phyloP scores from a whole-genome alignment of 2,888 invertebrate genomes.

The Ctena decussata region DNA sequence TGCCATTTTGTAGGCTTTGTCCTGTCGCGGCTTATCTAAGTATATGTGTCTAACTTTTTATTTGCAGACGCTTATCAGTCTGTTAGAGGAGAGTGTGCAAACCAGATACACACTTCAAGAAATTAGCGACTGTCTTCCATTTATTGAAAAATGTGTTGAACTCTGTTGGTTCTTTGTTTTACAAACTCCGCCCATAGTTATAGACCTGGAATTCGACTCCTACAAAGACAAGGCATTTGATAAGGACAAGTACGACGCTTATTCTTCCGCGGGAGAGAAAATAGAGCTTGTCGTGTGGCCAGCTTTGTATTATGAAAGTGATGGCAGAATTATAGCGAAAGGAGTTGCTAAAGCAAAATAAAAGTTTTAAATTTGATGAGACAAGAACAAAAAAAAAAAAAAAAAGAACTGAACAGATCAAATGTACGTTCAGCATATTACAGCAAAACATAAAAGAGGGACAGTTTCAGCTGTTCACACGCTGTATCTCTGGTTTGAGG shows the following conservation, averaged over 20 bases:
- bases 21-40: too few species aligned
- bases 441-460: too few species aligned
- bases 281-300: constrained; percentile 58
- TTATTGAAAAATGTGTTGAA: constrained; percentile 57
- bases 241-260: constrained; percentile 48
- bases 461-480: too few species aligned
- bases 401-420: too few species aligned
- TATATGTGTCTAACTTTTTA: background rate
- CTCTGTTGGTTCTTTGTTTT: constrained; percentile 52
- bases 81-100: constrained; percentile 36
- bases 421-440: too few species aligned
- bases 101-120: constrained; percentile 46
- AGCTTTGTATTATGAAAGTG: constrained; percentile 30
- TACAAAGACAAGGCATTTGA: constrained; percentile 42
- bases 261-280: constrained; percentile 40
- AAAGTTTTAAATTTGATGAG: too few species aligned
- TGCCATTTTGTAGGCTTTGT: too few species aligned
- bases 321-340: constrained; percentile 36
- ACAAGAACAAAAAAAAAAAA: too few species aligned
- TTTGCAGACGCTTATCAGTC: constrained; percentile 50
- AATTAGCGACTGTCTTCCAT: constrained; percentile 49
- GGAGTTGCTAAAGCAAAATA: constrained; percentile 45
- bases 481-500: too few species aligned
- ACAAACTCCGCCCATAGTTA: constrained; percentile 47
- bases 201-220: constrained; percentile 23